A percentile compares a stretch with the other conserved stretches of the same genome.
Evolutionary conservation across 2,797 vertebrate genomes (phyloP).

Genomic region (Tangara arthus): DNA sequence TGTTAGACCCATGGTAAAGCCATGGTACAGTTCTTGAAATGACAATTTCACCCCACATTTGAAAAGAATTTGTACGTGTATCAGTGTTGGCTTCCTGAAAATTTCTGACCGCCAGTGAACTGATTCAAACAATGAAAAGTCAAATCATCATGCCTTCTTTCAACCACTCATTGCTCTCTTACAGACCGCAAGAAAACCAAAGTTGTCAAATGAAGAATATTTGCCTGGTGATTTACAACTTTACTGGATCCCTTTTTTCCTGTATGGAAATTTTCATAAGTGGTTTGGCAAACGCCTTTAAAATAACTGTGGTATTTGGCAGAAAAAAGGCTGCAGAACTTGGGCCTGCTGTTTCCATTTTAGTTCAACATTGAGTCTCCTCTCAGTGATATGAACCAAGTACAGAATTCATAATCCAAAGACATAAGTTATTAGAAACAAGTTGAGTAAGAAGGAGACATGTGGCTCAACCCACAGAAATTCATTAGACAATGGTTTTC

Average conservation of each 20-base stretch:
- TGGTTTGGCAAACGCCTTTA: conserved; percentile 42
- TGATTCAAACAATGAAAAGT: conserved; percentile 70
- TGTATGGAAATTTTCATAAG: conserved; percentile 52
- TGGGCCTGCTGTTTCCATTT: conserved; percentile 40
- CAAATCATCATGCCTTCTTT: conserved; percentile 40
- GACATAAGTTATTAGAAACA: conserved; percentile 30
- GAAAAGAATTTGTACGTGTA: conserved; percentile 74
- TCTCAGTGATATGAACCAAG: not conserved
- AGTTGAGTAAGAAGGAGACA: conserved; percentile 26
- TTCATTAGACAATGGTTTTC: conserved; percentile 24
- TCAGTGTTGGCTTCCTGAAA: conserved; percentile 67
- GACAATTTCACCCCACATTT: conserved; percentile 27
- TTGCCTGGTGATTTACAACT: conserved; percentile 27
- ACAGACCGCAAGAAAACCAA: conserved; percentile 51
- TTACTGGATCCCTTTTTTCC: not conserved
- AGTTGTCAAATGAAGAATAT: conserved; percentile 44
- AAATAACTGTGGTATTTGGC: conserved; percentile 56
- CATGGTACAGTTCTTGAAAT: conserved; percentile 63
- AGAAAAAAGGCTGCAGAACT: not conserved
- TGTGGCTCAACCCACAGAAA: conserved; percentile 41
- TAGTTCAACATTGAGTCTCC: conserved; percentile 11
- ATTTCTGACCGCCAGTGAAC: conserved; percentile 61
- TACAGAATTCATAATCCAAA: not conserved
- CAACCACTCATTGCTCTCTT: conserved; percentile 57
- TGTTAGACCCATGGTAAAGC: conserved; percentile 37